A percentile compares a stretch with the other conserved stretches of the same genome.
phyloP scores from a whole-genome alignment of 92 coral and sea anemone genomes.

The Plumapathes pennacea region DNA sequence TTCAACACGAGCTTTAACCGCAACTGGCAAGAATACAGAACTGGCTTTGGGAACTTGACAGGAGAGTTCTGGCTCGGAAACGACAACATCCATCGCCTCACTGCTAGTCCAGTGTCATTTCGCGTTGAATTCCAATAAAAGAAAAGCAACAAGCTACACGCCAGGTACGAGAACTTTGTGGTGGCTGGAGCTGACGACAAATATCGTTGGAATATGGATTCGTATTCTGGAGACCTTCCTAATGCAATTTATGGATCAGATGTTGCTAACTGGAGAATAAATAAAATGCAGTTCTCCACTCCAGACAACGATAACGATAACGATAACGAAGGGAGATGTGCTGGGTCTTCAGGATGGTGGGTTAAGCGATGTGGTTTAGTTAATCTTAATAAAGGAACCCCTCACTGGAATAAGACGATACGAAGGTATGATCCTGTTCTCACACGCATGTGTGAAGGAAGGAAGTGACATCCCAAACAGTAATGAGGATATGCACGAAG shows the following conservation, averaged over 20 bases:
- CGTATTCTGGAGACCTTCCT: conserved; percentile 18
- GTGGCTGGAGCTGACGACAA: conserved; percentile 9
- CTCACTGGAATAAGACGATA: too few relatives aligned
- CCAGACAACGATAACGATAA: conserved; percentile 25
- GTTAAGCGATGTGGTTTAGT: conserved; percentile 8
- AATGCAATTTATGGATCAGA: conserved; percentile 23
- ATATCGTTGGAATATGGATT: conserved; percentile 28
- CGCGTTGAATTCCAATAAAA: neutral
- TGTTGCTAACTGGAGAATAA: conserved; percentile 1
- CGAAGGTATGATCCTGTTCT: too few relatives aligned
- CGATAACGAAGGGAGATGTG: neutral
- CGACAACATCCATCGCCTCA: conserved; percentile 5
- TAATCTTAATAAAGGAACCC: neutral
- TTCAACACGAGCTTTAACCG: too few relatives aligned
- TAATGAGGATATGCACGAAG: too few relatives aligned
- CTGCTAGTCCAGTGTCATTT: neutral
- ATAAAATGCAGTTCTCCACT: conserved; percentile 7
- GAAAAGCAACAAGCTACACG: neutral
- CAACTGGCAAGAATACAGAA: too few relatives aligned
- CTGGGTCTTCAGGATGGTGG: conserved; percentile 5
- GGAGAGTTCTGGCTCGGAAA: conserved; percentile 12
- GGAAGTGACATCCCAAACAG: too few relatives aligned
- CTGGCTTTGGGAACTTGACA: conserved; percentile 2
- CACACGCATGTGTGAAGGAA: too few relatives aligned
- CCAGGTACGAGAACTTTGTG: conserved; percentile 10